Base-by-base conservation (phyloP, 2,797 vertebrate genomes). In the Sphaeramia orbicularis region DNA sequence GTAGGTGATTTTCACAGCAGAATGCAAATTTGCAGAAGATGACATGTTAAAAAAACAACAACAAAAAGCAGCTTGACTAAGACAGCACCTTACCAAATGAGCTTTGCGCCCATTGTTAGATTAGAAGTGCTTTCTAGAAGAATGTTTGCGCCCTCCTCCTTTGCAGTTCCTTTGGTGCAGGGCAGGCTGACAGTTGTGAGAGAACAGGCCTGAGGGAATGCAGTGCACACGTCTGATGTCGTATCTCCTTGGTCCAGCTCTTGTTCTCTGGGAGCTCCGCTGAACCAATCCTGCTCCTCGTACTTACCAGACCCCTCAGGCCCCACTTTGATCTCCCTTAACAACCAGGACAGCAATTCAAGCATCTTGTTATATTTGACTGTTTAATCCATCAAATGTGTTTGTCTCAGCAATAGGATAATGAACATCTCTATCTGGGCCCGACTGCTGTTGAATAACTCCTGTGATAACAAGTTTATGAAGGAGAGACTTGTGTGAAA, bases 331-430 rank as follows among this genome's bases (percentile, higher is more conserved):
- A 94, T 94, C 92, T 92, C 71, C 66, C 66, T 75, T 86, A 85
- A 84, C 84, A 88, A 88, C 80, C 84, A 70, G 86, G 90, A 86
- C 83, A 85, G 87, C 88, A 83, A 85, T 86, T 88, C 85, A 80
- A 91, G 85, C 86, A 87, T 90, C 87, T 90, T 90, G 86, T 92
- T 90, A 86, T 85, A 87, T 91, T 90, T 86, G 74, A 88, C 89
- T 90, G 89, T 92, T 90, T 91, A 92, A 92, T 92, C 89, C 88
- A 89, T 92, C 90, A 86, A 84, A 91, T 87, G 76, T 89, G 89
- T 93, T 91, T 92, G 89, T 92, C 88, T 93, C 89, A 88, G 91
- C 91, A 89, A 86, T 83, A 71, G 80, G 62, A 76, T 90, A 90
- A 91, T 89, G 82, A 83, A 88, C 84, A 81, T 90, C 87, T 90